Evolutionary conservation across 2,113 vertebrate genomes (phyloP).

Genomic region (Rallus limicola): DNA sequence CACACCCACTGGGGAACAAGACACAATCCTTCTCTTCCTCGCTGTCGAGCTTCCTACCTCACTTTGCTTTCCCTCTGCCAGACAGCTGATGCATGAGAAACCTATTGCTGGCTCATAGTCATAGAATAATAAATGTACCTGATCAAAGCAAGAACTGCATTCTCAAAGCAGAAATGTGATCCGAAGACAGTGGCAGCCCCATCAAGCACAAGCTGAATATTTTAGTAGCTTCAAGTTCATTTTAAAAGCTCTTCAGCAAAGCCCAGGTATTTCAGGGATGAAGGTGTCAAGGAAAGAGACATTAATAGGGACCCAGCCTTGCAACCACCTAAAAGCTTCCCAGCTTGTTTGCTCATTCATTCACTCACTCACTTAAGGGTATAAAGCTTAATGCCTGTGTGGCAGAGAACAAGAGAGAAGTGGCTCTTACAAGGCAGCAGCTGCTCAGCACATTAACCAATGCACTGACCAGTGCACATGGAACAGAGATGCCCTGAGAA

Average conservation of each 20-base stretch:
- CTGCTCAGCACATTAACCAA: not conserved
- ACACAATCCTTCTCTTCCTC: not conserved
- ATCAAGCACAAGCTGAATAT: not conserved
- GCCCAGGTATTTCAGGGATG: not conserved
- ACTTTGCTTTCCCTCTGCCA: not conserved
- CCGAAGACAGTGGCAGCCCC: not conserved
- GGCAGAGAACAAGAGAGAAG: not conserved
- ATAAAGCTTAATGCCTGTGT: not conserved
- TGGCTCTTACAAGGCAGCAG: not conserved
- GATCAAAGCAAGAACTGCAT: constrained; percentile 15
- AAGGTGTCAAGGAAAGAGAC: not conserved
- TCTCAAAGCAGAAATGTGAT: constrained; percentile 16
- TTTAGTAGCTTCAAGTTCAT: not conserved
- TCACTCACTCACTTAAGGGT: not conserved
- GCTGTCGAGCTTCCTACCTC: not conserved
- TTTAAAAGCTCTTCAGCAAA: constrained; percentile 9
- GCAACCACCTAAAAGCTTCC: not conserved
- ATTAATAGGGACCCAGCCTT: not conserved
- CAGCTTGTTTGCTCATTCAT: not conserved
- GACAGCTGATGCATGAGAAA: not conserved
- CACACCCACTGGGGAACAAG: not conserved
- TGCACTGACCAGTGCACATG: not conserved
- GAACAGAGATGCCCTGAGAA: not conserved
- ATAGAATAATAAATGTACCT: not conserved
- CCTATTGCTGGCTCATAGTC: not conserved